Conservation (phyloP, 2,888 invertebrate species). For the Ligdia adustata region DNA sequence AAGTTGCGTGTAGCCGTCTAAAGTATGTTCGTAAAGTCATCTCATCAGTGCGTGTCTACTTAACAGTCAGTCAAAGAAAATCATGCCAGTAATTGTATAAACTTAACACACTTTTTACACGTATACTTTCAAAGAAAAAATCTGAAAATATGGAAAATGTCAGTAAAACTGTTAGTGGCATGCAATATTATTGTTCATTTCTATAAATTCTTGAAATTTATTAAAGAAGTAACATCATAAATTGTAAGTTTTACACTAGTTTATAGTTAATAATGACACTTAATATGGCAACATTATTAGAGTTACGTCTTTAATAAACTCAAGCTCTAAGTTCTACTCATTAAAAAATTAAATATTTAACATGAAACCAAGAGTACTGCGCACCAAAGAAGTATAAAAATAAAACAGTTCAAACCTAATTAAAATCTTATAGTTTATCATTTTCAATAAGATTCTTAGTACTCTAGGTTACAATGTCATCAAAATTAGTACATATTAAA, state of each 20-base stretch:
- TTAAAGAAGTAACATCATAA: background rate
- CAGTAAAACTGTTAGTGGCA: background rate
- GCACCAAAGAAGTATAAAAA: constrained; percentile 12
- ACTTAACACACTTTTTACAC: constrained; percentile 32
- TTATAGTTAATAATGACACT: constrained; percentile 5
- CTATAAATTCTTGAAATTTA: too few species aligned
- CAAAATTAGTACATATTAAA: background rate
- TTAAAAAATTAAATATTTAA: background rate
- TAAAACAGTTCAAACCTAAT: background rate
- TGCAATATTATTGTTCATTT: constrained; percentile 1
- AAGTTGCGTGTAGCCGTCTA: background rate
- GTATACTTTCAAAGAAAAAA: constrained; percentile 17
- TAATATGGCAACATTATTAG: background rate
- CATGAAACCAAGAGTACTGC: constrained; percentile 13
- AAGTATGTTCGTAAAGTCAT: constrained; percentile 25
- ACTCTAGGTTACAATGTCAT: background rate
- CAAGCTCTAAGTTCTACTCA: too few species aligned
- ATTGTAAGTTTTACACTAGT: background rate
- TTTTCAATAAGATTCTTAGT: background rate
- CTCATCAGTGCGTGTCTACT: constrained; percentile 39
- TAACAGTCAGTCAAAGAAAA: constrained; percentile 43
- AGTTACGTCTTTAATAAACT: background rate
- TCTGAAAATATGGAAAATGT: constrained; percentile 10
- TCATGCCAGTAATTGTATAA: constrained; percentile 44
- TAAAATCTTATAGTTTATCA: too few species aligned